phyloP scores from a whole-genome alignment of 1,140 invertebrate species.

The Philopotamus ludificatus region DNA sequence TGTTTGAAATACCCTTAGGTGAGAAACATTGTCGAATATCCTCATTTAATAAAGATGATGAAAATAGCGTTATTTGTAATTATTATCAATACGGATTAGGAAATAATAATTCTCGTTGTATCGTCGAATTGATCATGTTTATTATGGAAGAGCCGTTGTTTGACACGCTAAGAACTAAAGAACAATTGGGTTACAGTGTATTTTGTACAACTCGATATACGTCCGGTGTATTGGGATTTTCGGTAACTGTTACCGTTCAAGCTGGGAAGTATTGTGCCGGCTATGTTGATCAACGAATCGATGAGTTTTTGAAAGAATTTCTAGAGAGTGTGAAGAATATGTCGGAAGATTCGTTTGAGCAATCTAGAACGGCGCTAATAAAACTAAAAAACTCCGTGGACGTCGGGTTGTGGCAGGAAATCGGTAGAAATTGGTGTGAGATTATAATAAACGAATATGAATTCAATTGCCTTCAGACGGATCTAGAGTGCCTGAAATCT shows the following conservation, averaged over 20 bases:
- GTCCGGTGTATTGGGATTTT: slow-evolving; percentile 71
- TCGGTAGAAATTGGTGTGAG: slow-evolving; percentile 70
- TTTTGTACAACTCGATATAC: slow-evolving; percentile 65
- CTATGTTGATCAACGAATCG: slow-evolving; percentile 74
- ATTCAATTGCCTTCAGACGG: slow-evolving; percentile 65
- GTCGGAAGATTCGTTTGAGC: slow-evolving; percentile 61
- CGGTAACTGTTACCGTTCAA: slow-evolving; percentile 72
- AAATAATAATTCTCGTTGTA: slow-evolving; percentile 63
- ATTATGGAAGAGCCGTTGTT: slow-evolving; percentile 86
- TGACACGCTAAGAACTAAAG: slow-evolving; percentile 81
- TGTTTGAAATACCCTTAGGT: slow-evolving; percentile 65
- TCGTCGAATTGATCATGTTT: slow-evolving; percentile 78
- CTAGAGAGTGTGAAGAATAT: slow-evolving; percentile 61
- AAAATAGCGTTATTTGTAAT: slow-evolving; percentile 82
- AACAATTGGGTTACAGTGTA: slow-evolving; percentile 87
- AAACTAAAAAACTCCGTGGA: slow-evolving; percentile 72
- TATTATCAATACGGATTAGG: slow-evolving; percentile 80
- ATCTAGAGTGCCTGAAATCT: slow-evolving; percentile 55
- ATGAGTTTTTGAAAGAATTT: slow-evolving; percentile 70
- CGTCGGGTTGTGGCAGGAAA: slow-evolving; percentile 72
- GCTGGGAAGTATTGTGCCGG: slow-evolving; percentile 68
- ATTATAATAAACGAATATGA: slow-evolving; percentile 64
- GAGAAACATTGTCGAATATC: slow-evolving; percentile 64
- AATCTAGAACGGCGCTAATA: slow-evolving; percentile 64
- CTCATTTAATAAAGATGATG: slow-evolving; percentile 71